Conservation (phyloP, 2,888 invertebrate species). For the Phaonia tiefii region DNA sequence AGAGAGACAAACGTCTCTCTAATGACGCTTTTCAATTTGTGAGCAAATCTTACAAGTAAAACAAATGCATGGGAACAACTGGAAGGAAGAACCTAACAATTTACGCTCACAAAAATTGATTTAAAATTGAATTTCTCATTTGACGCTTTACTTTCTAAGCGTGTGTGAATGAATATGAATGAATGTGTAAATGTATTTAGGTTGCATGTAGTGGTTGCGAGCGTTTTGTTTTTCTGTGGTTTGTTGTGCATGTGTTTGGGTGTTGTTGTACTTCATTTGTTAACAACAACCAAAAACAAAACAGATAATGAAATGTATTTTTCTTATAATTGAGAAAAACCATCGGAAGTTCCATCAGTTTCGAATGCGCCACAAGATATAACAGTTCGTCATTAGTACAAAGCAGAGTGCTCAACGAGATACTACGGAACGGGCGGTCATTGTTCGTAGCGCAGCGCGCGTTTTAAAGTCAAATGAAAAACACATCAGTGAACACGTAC, state of each 20-base stretch:
- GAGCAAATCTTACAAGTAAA: not conserved
- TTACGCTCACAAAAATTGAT: constrained; percentile 48
- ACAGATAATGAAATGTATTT: constrained; percentile 57
- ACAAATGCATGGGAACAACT: not conserved
- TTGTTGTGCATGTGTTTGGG: not conserved
- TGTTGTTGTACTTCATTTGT: not conserved
- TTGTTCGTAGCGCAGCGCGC: constrained; percentile 3
- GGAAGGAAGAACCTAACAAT: constrained; percentile 5
- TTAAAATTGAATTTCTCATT: constrained; percentile 47
- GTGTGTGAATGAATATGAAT: too few species aligned
- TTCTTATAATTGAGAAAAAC: constrained; percentile 59
- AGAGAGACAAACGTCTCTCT: too few species aligned
- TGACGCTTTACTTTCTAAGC: constrained; percentile 49
- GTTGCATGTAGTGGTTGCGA: not conserved
- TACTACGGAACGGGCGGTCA: too few species aligned
- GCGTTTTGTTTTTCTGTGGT: constrained; percentile 1
- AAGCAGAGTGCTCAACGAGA: not conserved
- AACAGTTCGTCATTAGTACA: constrained; percentile 39
- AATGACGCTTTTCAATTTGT: not conserved
- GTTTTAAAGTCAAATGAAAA: constrained; percentile 8
- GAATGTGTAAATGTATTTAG: constrained; percentile 1
- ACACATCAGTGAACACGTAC: not conserved
- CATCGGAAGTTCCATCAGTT: constrained; percentile 59
- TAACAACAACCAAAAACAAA: constrained; percentile 20
- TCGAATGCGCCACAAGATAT: constrained; percentile 58